Evolutionary conservation across 2,113 vertebrate species (phyloP), one percentile per base, ranked within the genome.

Genomic region (Menura novaehollandiae): DNA sequence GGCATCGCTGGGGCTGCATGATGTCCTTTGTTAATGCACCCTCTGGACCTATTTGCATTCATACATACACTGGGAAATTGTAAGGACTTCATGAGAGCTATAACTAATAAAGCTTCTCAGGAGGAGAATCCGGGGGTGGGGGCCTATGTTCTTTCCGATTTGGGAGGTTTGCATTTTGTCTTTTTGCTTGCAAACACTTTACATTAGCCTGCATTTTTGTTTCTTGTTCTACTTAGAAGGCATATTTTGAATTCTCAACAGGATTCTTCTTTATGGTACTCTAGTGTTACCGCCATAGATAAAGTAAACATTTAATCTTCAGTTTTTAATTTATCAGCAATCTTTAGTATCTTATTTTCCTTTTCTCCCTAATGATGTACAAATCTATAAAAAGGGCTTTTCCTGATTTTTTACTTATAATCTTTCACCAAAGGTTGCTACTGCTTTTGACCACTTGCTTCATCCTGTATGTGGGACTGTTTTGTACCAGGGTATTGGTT

Each of bases 1-100:
- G 62, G 68, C 88, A 91, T 89, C 53, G 1, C 80, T 94, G 5
- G 14, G 69, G 66, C 62, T 94, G 83, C 37, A 33, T 32, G 80
- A 87, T 92, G 53, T 15, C 56, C 89, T 92, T 92, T 95, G 69
- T 96, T 72, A 35, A 44, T 76, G 83, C 56, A 78, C 52, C 73
- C 92, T 86, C 90, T 83, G 85, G 60, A 86, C 32, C 72, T 52
- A 94, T 90, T 96, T 93, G 88, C 73, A 84, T 96, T 97, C 92
- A 68, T n/a, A 51, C 5, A 2, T 69, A 43, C 86, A 75, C 73
- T 92, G 86, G 86, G 89, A 87, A 92, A 81, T 60, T 96, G 84
- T 92, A 58, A 91, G 80, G 66, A 3, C 15, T 91, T 88, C 87
- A 85, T 92, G 92, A 93, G 77, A 95, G 79, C 72, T 93, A 69